Evolutionary conservation across 2,888 invertebrate genomes (phyloP).

Genomic region (Pandemis cinnamomeana): DNA sequence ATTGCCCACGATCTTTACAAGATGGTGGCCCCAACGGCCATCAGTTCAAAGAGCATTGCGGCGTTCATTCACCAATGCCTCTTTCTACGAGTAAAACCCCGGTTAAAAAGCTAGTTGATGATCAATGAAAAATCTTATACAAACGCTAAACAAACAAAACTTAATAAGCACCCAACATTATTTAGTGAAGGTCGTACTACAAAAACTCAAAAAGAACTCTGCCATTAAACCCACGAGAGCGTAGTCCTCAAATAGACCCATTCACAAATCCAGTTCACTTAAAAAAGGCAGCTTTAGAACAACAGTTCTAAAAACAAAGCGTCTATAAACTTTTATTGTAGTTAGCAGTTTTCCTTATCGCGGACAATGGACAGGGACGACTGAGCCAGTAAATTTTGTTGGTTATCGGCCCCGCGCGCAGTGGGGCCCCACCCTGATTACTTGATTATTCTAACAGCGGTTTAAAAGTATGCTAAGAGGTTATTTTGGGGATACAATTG

Average conservation of each 20-base stretch:
- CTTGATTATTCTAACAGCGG: constrained; percentile 34
- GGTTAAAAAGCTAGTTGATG: too few relatives aligned
- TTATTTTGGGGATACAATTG: constrained; percentile 12
- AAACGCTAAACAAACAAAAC: neutral
- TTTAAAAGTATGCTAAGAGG: constrained; percentile 30
- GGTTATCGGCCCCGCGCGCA: constrained; percentile 47
- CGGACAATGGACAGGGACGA: constrained; percentile 41
- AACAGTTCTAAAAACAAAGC: constrained; percentile 37
- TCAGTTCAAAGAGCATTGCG: too few relatives aligned
- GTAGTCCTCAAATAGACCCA: constrained; percentile 10
- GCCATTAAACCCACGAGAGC: neutral
- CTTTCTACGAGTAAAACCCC: too few relatives aligned
- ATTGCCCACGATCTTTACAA: too few relatives aligned
- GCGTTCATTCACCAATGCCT: too few relatives aligned
- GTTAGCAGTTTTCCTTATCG: constrained; percentile 44
- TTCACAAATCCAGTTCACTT: constrained; percentile 29
- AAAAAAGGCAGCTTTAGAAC: constrained; percentile 37
- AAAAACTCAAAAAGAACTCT: constrained; percentile 3
- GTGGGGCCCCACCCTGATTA: constrained; percentile 33
- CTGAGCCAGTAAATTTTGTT: constrained; percentile 47
- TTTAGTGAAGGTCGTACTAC: constrained; percentile 1
- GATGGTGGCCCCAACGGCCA: too few relatives aligned
- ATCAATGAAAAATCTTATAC: too few relatives aligned
- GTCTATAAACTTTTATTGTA: constrained; percentile 52
- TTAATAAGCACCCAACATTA: neutral